A percentile compares a stretch with the other conserved stretches of the same genome.
Conservation (phyloP, 2,888 invertebrate genomes). For the Heliconius sara region DNA sequence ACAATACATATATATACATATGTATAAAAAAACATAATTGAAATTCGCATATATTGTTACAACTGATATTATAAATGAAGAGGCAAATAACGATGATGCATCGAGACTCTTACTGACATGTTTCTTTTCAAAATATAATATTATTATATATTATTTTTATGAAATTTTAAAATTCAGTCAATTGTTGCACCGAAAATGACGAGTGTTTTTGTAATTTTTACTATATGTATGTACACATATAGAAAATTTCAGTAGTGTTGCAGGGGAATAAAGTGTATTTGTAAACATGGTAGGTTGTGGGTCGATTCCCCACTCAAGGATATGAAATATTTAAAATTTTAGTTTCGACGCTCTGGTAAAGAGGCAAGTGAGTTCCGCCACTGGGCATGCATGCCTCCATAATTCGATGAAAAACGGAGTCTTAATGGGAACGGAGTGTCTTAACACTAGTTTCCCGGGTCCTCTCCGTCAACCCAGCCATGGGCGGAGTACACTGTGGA, state of each 20-base stretch:
- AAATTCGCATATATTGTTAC: conserved; percentile 22
- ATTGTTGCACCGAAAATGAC: neutral
- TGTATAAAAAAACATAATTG: neutral
- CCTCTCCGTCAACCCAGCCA: neutral
- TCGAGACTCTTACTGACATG: conserved; percentile 7
- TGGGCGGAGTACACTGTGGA: too few relatives aligned
- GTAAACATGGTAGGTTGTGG: too few relatives aligned
- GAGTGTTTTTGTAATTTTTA: neutral
- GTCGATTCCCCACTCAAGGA: too few relatives aligned
- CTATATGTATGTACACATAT: neutral
- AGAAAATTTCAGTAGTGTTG: too few relatives aligned
- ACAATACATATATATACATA: neutral
- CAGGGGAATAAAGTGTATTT: too few relatives aligned
- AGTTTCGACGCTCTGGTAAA: too few relatives aligned
- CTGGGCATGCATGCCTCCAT: neutral
- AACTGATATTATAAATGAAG: conserved; percentile 23
- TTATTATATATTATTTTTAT: conserved; percentile 6
- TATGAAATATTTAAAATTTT: too few relatives aligned
- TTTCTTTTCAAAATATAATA: conserved; percentile 10
- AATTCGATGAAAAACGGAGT: neutral
- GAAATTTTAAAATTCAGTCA: conserved; percentile 14
- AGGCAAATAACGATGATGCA: conserved; percentile 4
- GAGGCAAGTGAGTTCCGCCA: neutral
- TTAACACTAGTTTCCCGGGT: neutral
- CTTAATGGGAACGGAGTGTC: neutral